Base-by-base conservation (phyloP, 2,797 vertebrate species). In the Margarornis squamiger region DNA sequence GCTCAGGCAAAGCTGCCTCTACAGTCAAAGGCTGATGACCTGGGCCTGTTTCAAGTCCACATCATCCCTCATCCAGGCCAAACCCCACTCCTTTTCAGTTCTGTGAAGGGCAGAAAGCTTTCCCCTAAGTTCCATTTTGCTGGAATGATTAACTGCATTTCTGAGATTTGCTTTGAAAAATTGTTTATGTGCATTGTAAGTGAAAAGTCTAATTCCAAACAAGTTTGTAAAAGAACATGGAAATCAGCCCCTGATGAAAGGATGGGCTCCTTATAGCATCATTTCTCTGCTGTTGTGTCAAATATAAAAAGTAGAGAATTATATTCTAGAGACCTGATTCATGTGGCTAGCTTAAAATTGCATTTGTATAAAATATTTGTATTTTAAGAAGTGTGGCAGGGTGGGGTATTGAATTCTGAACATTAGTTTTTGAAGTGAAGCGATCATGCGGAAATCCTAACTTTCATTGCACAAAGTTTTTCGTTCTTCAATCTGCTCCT, bases 401-500 rank as follows among this genome's bases (percentile, higher is more conserved):
- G 88, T 0, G 1, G 32, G 22, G 30, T 51, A 36, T 77, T 87
- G 80, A 63, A 77, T 92, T 74, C 84, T 71, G 67, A 95, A 36
- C 68, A 45, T 61, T 63, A 61, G 41, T 65, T 95, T 95, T 63
- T 91, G 61, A 92, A 91, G 72, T 65, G 18, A 83, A 89, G 23
- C 48, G 77, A 77, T 91, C 72, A 87, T 75, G 78, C 0, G 0
- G 77, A 85, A 96, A 94, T 91, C 61, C 72, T 65, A 86, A 92
- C 63, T 95, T 89, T 52, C 45, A 43, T 77, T 91, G 84, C 71
- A 74, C 48, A 14, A 85, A 95, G 78, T 55, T 92, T 93, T 79
- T 81, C 36, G 14, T 87, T 95, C 91, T 92, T 82, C 88, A 89
- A 41, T 95, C 55, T 96, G 86, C 38, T 85, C 49, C 82, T 93